Percentiles rank a stretch among this genome's conserved stretches.
Evolutionary conservation across 2,888 invertebrate species (phyloP).

Genomic region (Clunio marinus): DNA sequence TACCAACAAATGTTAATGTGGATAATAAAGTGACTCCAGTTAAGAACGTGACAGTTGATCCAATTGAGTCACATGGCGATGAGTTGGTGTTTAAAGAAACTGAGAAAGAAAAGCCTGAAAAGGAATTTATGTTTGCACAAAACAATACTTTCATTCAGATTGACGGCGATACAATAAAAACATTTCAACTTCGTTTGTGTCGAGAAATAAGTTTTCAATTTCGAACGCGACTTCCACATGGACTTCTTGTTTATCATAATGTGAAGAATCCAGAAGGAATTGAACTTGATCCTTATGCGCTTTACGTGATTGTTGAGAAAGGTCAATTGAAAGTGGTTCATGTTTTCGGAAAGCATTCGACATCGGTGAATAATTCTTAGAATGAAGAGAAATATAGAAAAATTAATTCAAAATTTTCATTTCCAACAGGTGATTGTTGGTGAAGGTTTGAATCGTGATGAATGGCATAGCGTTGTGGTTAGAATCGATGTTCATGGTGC

Average conservation of each 20-base stretch:
- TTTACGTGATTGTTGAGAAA: conserved; percentile 88
- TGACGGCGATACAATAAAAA: conserved; percentile 83
- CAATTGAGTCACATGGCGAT: conserved; percentile 69
- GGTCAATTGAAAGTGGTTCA: conserved; percentile 89
- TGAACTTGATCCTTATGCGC: conserved; percentile 78
- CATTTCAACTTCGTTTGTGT: conserved; percentile 82
- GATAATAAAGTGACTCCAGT: conserved; percentile 42
- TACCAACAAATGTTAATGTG: conserved; percentile 45
- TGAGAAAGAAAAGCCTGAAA: conserved; percentile 59
- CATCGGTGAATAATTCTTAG: conserved; percentile 47
- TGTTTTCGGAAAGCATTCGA: conserved; percentile 83
- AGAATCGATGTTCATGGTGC: conserved; percentile 84
- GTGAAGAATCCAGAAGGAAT: conserved; percentile 78
- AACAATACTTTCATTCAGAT: conserved; percentile 87
- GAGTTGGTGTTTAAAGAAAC: conserved; percentile 82
- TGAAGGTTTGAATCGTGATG: conserved; percentile 79
- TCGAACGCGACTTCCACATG: conserved; percentile 81
- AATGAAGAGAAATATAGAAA: not conserved
- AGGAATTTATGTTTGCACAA: conserved; percentile 88
- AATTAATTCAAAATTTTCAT: conserved; percentile 43
- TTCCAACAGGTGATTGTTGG: conserved; percentile 66
- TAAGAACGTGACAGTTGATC: conserved; percentile 56
- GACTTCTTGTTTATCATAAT: conserved; percentile 83
- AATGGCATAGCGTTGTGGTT: conserved; percentile 85
- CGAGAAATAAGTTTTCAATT: conserved; percentile 86